phyloP scores from a whole-genome alignment of 2,797 vertebrate genomes.

The Neopelma chrysocephalum region DNA sequence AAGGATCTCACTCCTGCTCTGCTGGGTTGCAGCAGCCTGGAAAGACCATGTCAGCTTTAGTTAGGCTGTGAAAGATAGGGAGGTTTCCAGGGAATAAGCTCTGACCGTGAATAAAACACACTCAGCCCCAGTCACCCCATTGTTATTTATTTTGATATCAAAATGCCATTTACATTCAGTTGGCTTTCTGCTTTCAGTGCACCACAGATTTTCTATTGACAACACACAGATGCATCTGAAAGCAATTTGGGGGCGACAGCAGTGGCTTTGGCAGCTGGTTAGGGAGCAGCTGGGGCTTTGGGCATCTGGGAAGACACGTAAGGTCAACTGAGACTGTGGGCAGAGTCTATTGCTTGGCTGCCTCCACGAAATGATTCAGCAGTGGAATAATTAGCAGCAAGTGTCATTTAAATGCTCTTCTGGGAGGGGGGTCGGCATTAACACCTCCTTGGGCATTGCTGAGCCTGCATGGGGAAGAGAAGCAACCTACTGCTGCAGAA shows the following conservation, averaged over 20 bases:
- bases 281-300: background rate
- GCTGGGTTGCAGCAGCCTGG: background rate
- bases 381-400: background rate
- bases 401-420: background rate
- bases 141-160: background rate
- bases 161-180: background rate
- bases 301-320: background rate
- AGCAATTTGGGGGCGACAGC: background rate
- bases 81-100: background rate
- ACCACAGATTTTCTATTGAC: background rate
- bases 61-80: background rate
- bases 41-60: background rate
- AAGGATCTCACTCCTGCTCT: background rate
- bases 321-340: background rate
- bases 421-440: background rate
- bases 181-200: background rate
- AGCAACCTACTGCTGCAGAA: background rate
- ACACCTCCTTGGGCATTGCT: background rate
- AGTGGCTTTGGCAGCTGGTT: background rate
- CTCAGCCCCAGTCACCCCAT: background rate
- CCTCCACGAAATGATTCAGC: background rate
- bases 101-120: background rate
- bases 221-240: constrained; percentile 10
- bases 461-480: background rate
- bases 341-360: background rate